Base-by-base conservation (phyloP, 1,140 invertebrate species). In the Bombus terrestris region DNA sequence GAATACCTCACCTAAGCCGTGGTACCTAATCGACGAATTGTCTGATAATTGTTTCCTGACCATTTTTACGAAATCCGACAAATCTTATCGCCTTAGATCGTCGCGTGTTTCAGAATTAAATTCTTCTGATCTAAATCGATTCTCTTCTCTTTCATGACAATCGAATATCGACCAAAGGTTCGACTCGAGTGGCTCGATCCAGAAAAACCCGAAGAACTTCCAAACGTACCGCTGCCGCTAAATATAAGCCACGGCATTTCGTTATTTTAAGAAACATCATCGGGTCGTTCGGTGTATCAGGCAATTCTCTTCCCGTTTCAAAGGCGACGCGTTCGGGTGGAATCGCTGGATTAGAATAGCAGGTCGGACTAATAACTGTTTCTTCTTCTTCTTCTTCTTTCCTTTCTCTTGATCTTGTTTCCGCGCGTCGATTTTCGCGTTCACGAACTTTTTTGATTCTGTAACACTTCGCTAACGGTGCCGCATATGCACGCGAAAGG, bases 241-340 rank as follows among this genome's bases (percentile, higher is more conserved):
- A 78, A 84, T 57, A 69, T 69, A 84, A 43, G 18, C 8, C 32
- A 8, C 73, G 32, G 35, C 22, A 37, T 83, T 57, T 78, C 32
- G 75, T 71, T 84, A 71, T 79, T 84, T 84, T 71, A 57, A 69
- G 82, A 78, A 41, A 28, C 47, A 37, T 62, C 39, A 78, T 83
- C 75, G 74, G 37, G 37, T 69, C 62, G 74, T 53, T 47, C 41
- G 57, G 22, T n/a, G 76, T 66, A 66, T 43, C 76, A 32, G 35
- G 13, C 80, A 41, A 74, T 74, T 74, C 80, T 43, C 39, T 74
- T 62, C 39, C 80, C 53, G 22, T 47, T 64, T 28, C 25, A 18
- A 47, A 43, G 1, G 32, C 28, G 28, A 3, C 37, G n/a, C 15
- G 39, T 35, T 15, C 53, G n/a, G 35, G 47, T 53, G 18, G 18